Evolutionary conservation across 2,113 vertebrate genomes (phyloP), one percentile per base, ranked within the genome.

Genomic region (Hemichromis elongatus): DNA sequence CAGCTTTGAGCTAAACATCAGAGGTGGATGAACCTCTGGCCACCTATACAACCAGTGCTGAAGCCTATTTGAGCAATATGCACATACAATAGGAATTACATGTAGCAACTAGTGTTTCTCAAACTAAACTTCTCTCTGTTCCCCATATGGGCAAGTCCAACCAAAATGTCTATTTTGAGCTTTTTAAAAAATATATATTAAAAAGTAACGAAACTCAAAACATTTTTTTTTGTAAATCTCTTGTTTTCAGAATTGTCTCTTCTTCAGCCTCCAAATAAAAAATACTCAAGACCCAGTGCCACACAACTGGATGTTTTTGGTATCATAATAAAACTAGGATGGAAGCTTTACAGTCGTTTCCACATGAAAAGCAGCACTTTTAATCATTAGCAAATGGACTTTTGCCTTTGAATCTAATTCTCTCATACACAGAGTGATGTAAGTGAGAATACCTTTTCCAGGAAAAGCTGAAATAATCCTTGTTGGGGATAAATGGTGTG

Each of bases 381-480:
- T 70, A 13, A 26, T 70, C 37, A 70, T 70, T 45, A 18, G 21
- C 7, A 70, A 45, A 70, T 45, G 21, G 66, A 45, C 63, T 70
- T 45, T 45, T 53, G 21, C 18, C 26, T 66, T 68, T 28, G 57
- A 30, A 73, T 59, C 14, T 18, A 45, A 80, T 21, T 73, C 54
- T 79, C 47, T 8, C 5, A 47, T 18, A 75, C 26, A 47, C 1
- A 59, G 45, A 86, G 30, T 35, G 12, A 55, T 45, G 35, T 45
- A 50, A 77, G 8, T 33, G 57, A 55, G 6, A 83, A 53, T 14
- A 57, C 11, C 3, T 37, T 45, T 80, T 77, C 79, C 30, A 78
- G 66, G 82, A 73, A 83, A 84, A 77, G 40, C 28, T 47, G 28
- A 88, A 88, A 86, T 75, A 53, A 77, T 54, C 56, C 70, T 79